A percentile compares a stretch with the other conserved stretches of the same genome.
These are phyloP conservation scores for Strix aluco DNA, from an alignment of 2,113 vertebrate genomes.

Conservation along the genomic window DNA sequence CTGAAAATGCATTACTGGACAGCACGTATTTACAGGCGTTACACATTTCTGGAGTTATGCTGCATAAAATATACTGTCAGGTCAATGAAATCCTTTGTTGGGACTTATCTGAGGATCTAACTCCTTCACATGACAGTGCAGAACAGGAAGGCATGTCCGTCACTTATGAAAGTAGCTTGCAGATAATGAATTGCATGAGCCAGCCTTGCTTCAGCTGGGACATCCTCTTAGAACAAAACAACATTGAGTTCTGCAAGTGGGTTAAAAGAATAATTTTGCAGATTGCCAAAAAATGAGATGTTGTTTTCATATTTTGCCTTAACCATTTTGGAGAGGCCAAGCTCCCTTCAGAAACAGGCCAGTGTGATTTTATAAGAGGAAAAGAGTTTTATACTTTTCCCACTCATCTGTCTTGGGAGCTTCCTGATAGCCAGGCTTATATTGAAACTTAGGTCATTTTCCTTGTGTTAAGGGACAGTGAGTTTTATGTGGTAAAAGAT, in stretches of 20 bases:
- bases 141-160: conserved; percentile 8
- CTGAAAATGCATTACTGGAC: conserved; percentile 17
- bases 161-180: background rate
- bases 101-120: conserved; percentile 46
- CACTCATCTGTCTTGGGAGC: background rate
- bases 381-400: background rate
- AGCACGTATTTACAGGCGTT: conserved; percentile 50
- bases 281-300: background rate
- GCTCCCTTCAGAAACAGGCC: background rate
- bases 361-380: background rate
- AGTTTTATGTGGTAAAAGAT: conserved; percentile 31
- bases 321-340: background rate
- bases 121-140: conserved; percentile 29
- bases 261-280: background rate
- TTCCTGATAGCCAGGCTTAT: background rate
- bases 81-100: conserved; percentile 66
- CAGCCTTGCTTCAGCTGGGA: background rate
- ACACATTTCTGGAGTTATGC: conserved; percentile 52
- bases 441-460: conserved; percentile 30
- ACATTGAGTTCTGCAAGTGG: background rate
- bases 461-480: background rate
- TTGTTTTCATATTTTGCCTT: conserved; percentile 30
- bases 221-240: background rate
- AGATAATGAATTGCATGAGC: background rate
- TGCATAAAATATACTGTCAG: conserved; percentile 55